Conservation (phyloP, 1,140 invertebrate species). For the Anastrepha ludens region DNA sequence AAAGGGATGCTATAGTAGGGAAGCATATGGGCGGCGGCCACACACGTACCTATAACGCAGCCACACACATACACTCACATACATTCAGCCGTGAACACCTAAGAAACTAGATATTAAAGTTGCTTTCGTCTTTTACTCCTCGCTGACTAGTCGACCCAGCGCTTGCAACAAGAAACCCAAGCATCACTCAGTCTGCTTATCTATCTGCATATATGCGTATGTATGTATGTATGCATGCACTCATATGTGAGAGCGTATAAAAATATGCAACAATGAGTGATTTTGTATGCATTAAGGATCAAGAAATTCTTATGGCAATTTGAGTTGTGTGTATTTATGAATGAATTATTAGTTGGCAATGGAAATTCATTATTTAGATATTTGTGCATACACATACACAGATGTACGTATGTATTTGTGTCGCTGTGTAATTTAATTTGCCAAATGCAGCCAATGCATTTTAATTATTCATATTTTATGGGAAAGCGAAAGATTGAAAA, state of each 20-base stretch:
- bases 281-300: slow-evolving; percentile 30
- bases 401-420: not conserved
- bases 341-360: slow-evolving; percentile 39
- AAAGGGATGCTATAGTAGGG: slow-evolving; percentile 48
- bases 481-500: slow-evolving; percentile 42
- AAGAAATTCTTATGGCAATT: slow-evolving; percentile 44
- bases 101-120: not conserved
- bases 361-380: slow-evolving; percentile 47
- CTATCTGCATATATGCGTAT: not conserved
- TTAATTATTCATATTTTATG: slow-evolving; percentile 49
- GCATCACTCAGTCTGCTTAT: not conserved
- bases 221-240: not conserved
- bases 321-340: slow-evolving; percentile 39
- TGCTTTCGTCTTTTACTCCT: not conserved
- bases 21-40: slow-evolving; percentile 10
- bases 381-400: not conserved
- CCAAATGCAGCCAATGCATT: slow-evolving; percentile 37
- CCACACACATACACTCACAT: not conserved
- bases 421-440: slow-evolving; percentile 22
- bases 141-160: not conserved
- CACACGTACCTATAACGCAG: not conserved
- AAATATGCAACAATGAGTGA: slow-evolving; percentile 1
- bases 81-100: not conserved
- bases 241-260: not conserved
- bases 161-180: not conserved